Base-by-base conservation (phyloP, 1,140 invertebrate genomes). In the Caenorhabditis remanei region DNA sequence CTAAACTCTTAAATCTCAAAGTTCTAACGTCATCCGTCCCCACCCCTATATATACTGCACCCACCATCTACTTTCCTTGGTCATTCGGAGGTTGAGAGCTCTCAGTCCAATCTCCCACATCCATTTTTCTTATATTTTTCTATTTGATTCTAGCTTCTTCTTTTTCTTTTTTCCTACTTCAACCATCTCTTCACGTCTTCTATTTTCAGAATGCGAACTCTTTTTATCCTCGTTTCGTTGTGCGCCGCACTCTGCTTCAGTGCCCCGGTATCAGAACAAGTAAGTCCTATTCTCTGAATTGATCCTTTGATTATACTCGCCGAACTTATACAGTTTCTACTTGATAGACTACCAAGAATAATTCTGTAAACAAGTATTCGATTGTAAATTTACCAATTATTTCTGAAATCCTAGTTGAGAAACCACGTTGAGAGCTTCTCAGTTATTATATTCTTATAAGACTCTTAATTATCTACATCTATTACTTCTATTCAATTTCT, bases 151-250 rank as follows among this genome's bases (percentile, higher is more conserved):
- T 6, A 19, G 41, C 46, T 32, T 71, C 46, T 21, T 71, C 16
- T 43, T 63, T 40, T 40, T 19, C 19, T 63, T 6, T 63, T 19
- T 16, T 0, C 7, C 8, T 32, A 63, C 32, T 1, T 24, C 24
- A 32, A 2, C 16, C 8, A 11, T 13, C 21, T 65, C 2, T 1
- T 32, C 16, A 65, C 8, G 40, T 41, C 24, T 40, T 7, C 13
- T 1, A 67, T n/a, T 71, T 71, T 46, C 21, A 79, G 71, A 79
- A 79, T 79, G 71, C 71, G 71, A 79, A 79, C 71, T 79, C 71
- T 79, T 50, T 79, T 79, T 19, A 79, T 79, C 41, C 46, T 79
- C n/a, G 71, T 79, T 79, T 79, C 71, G 21, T 79, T 79, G 71
- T 48, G 71, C 71, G 71, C 71, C 46, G 71, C 46, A 79, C 71